Percentiles rank a stretch among this genome's conserved stretches.
These are phyloP conservation scores for Eupithecia inturbata DNA, from an alignment of 2,888 invertebrate genomes.

Conservation along the genomic window DNA sequence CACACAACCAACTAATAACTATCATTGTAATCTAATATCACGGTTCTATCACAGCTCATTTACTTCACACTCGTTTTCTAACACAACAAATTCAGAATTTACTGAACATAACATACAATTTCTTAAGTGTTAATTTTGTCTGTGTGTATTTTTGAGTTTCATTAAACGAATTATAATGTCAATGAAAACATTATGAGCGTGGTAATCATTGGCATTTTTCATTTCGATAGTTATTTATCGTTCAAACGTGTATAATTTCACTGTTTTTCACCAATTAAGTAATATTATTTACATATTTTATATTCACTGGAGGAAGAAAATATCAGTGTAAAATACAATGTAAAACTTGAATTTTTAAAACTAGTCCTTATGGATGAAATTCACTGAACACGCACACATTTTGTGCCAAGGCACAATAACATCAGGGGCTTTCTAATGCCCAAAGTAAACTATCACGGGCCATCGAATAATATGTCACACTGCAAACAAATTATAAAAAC, in stretches of 20 bases:
- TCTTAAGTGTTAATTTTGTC: not conserved
- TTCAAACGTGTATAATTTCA: not conserved
- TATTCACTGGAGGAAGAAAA: not conserved
- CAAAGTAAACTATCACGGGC: not conserved
- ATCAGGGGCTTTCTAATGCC: not conserved
- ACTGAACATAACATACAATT: not conserved
- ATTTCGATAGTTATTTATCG: not conserved
- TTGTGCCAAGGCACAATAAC: not conserved
- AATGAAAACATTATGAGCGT: not conserved
- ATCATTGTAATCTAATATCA: conserved; percentile 73
- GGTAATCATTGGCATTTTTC: not conserved
- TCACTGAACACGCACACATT: not conserved
- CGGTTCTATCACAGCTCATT: conserved; percentile 68
- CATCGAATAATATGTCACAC: not conserved
- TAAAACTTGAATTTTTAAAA: not conserved
- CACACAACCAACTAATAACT: conserved; percentile 69
- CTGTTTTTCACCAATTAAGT: not conserved
- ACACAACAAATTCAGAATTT: not conserved
- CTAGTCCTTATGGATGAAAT: not conserved
- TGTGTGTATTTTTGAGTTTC: not conserved
- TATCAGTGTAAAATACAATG: not conserved
- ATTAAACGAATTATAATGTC: not conserved
- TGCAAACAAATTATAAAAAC: not conserved
- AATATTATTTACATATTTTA: not conserved
- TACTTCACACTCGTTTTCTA: conserved; percentile 18